Conservation (phyloP, 2,888 invertebrate species). For the Unio delphinus region DNA sequence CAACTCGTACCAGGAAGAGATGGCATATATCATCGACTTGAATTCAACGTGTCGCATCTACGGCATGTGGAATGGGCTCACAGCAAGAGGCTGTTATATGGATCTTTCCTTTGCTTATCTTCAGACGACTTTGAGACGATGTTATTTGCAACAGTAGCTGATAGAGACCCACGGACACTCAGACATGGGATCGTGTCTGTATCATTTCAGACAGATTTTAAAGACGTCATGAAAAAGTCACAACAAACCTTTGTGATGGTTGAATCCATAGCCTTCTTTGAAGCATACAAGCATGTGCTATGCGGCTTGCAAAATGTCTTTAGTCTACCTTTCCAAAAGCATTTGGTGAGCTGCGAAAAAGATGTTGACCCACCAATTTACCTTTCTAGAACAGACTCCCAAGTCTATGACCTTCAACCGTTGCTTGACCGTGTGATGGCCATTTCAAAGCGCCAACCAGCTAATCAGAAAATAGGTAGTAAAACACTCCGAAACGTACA, state of each 20-base stretch:
- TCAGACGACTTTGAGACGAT: conserved; percentile 80
- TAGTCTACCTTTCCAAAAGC: conserved; percentile 44
- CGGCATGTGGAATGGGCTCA: conserved; percentile 69
- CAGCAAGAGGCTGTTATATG: conserved; percentile 79
- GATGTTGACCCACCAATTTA: conserved; percentile 38
- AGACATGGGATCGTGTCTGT: conserved; percentile 40
- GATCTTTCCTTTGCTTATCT: conserved; percentile 82
- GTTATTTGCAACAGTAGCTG: conserved; percentile 77
- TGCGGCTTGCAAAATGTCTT: no score
- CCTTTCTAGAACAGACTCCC: conserved; percentile 14
- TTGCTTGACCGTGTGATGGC: conserved; percentile 37
- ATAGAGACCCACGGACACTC: conserved; percentile 33
- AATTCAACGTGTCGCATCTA: conserved; percentile 30
- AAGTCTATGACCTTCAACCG: conserved; percentile 40
- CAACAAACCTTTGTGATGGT: conserved; percentile 75
- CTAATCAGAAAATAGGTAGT: conserved; percentile 20
- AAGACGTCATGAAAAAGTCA: conserved; percentile 10
- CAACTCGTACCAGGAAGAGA: conserved; percentile 30
- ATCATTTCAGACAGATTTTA: conserved; percentile 26
- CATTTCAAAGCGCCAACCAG: conserved; percentile 17
- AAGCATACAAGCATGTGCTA: conserved; percentile 85
- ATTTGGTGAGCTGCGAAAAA: conserved; percentile 39
- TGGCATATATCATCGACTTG: conserved; percentile 43
- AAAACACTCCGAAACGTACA: conserved; percentile 16
- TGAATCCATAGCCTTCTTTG: conserved; percentile 85